Base-by-base conservation (phyloP, 2,113 vertebrate genomes). In the Balaenoptera acutorostrata region DNA sequence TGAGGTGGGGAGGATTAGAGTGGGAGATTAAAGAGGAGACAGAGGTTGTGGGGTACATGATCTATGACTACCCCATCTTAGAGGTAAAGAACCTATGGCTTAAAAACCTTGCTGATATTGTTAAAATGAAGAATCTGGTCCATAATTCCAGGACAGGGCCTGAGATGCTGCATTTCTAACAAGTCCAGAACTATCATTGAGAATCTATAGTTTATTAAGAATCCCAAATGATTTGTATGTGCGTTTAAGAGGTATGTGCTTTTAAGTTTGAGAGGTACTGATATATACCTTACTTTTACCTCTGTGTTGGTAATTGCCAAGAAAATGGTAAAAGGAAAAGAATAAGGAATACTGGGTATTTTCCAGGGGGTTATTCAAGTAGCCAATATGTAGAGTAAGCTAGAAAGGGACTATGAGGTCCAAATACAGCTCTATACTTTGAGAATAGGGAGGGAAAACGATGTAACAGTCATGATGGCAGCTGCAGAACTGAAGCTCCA, bases 91-190 rank as follows among this genome's bases (percentile, higher is more conserved):
- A 78, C 27, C n/a, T 3, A 0, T 63, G 46, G 23, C 31, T 71
- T 46, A n/a, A 69, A 41, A 36, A 33, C 2, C 5, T 46, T 92
- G 6, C 39, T 55, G 9, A 3, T 18, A 18, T 61, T 52, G n/a
- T 52, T 93, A 90, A 57, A 23, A 41, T 63, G 69, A 84, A 55
- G 15, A 25, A 61, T 80, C 21, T 29, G 9, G 49, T 61, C 9
- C 7, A 13, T 82, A 27, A 44, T 59, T 57, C 41, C 57, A 44
- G 0, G 1, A 3, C 29, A 29, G 0, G 4, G 8, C 9, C 0
- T 90, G 33, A 59, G 72, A 81, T 49, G 75, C 68, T 78, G 0
- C 18, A 55, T 63, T 92, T 84, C 33, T 68, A 52, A 57, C 18
- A 81, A 66, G 23, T 49, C 27, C 6, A 81, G n/a, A 63, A 11